These are phyloP conservation scores for Caenorhabditis elegans DNA, from an alignment of 1,140 invertebrate species.

Conservation along the genomic window DNA sequence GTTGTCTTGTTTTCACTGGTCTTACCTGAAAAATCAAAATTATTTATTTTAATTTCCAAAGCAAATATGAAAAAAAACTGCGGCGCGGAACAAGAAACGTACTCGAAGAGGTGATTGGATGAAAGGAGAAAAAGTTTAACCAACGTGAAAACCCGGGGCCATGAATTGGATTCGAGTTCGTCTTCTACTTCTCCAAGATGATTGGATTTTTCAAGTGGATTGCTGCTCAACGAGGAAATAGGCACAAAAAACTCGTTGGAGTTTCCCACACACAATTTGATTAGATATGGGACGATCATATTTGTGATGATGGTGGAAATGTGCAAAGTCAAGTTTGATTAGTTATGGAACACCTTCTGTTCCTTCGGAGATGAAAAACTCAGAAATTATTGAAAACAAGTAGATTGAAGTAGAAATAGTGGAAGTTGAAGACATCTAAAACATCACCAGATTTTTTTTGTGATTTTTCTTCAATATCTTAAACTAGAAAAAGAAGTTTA, in stretches of 20 bases:
- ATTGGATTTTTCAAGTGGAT: constrained; percentile 26
- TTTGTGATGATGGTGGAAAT: neutral
- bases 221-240: constrained; percentile 8
- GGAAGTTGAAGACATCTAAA: too few species aligned
- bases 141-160: neutral
- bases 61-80: neutral
- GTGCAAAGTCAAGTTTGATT: neutral
- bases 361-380: too few species aligned
- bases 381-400: too few species aligned
- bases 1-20: neutral
- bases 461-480: too few species aligned
- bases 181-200: constrained; percentile 18
- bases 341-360: neutral
- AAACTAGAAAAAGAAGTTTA: too few species aligned
- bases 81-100: neutral
- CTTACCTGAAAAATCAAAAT: neutral
- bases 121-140: constrained; percentile 8
- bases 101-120: neutral
- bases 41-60: neutral
- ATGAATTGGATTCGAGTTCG: constrained; percentile 22
- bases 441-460: too few species aligned
- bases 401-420: too few species aligned
- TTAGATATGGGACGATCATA: neutral
- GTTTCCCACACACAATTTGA: neutral
- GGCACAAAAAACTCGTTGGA: neutral